Evolutionary conservation across 2,113 vertebrate genomes (phyloP).

Genomic region (Pluvialis apricaria): DNA sequence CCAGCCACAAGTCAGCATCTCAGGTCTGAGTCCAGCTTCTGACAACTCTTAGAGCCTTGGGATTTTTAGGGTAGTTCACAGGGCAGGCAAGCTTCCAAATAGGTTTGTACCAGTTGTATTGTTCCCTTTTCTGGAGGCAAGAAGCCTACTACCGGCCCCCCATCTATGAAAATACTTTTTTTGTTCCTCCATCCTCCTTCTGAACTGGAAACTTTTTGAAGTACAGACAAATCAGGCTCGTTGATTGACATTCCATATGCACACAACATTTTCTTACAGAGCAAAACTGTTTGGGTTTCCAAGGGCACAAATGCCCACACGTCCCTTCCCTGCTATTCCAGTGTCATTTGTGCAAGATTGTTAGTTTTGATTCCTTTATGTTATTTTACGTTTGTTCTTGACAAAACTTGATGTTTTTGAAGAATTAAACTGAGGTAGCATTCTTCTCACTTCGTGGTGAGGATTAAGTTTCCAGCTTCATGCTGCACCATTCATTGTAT

Average conservation of each 20-base stretch:
- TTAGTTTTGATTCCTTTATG: background rate
- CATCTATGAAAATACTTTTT: background rate
- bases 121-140: background rate
- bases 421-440: constrained; percentile 2
- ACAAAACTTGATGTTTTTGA: background rate
- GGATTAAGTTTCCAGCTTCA: constrained; percentile 3
- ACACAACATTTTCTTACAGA: background rate
- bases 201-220: background rate
- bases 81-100: background rate
- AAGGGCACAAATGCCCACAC: background rate
- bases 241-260: background rate
- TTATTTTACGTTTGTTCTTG: background rate
- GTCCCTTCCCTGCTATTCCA: background rate
- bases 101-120: background rate
- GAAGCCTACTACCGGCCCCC: background rate
- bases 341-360: background rate
- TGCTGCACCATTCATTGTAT: background rate
- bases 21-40: background rate
- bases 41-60: background rate
- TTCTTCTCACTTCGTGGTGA: background rate
- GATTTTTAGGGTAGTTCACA: background rate
- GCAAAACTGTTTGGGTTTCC: background rate
- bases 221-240: background rate
- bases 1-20: background rate
- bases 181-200: background rate